These are phyloP conservation scores for Camelus dromedarius DNA, from an alignment of 2,113 vertebrate genomes.

Conservation along the genomic window DNA sequence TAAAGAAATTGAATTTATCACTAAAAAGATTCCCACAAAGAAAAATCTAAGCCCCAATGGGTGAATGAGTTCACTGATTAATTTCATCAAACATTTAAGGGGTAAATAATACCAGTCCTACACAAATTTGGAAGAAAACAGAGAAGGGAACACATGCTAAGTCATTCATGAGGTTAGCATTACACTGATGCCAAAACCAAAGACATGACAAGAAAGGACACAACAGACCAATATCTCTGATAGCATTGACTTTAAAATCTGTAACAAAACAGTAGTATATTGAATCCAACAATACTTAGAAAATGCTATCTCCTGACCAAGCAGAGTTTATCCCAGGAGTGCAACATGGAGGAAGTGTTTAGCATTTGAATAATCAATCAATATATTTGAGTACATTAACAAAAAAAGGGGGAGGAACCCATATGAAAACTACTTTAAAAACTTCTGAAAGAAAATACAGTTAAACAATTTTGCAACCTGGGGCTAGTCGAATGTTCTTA, in stretches of 20 bases:
- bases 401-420: neutral
- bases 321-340: neutral
- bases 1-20: slow-evolving; percentile 23
- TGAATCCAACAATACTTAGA: neutral
- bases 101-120: neutral
- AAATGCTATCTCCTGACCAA: neutral
- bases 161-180: neutral
- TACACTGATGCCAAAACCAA: neutral
- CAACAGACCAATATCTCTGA: neutral
- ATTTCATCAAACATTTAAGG: neutral
- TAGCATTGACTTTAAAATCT: neutral
- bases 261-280: neutral
- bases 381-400: neutral
- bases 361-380: neutral
- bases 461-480: neutral
- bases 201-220: neutral
- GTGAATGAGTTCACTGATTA: neutral
- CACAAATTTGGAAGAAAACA: neutral
- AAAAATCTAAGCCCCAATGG: neutral
- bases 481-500: neutral
- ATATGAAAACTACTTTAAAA: neutral
- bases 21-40: slow-evolving; percentile 5
- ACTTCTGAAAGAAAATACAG: neutral
- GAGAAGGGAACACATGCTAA: neutral
- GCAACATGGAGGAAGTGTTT: neutral